Base-by-base conservation (phyloP, 2,888 invertebrate genomes). In the Cosmia trapezina region DNA sequence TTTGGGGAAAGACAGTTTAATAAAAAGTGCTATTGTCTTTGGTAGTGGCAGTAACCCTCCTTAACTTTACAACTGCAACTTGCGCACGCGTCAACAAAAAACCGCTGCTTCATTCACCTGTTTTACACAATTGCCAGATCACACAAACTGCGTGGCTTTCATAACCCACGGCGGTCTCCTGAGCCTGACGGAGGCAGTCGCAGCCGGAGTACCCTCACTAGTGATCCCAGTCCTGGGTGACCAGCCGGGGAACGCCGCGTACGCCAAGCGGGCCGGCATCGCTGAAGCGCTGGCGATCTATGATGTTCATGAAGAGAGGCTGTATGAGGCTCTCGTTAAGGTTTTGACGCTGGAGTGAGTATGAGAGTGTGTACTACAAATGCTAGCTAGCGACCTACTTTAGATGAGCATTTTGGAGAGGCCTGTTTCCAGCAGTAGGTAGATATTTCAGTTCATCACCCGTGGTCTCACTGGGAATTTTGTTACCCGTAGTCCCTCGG, bases 161-260 rank as follows among this genome's bases (percentile, higher is more conserved):
- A 87, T 92, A 64, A 93, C 96, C 0, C 97, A 97, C 83, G 96
- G 96, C 2, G 97, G 97, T 8, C 90, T 97, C 56, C 87, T 96
- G 75, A 96, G 97, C 61, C 89, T 95, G 47, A 96, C 95, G 1
- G 97, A 97, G 84, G 95, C 96, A 2, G 95, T 96, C 2, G 93
- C 96, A 43, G 94, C 94, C 41, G 97, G 96, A 1, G 96, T 96
- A 19, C 97, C 97, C 0, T 90, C 94, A 41, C 84, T 97, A 4
- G 91, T 96, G n/a, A 92, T 97, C 82, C 97, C 97, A 4, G 93
- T 97, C 67, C 94, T 96, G 63, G 97, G 97, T 2, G 97, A 97
- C 83, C 97, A 97, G 88, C 93, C 93, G 70, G 91, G 91, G 1
- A 92, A 92, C 60, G 92, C 92, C 0, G 92, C 89, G 9, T 89